Evolutionary conservation across 2,888 invertebrate species (phyloP).

Genomic region (Nomada hirtipes): DNA sequence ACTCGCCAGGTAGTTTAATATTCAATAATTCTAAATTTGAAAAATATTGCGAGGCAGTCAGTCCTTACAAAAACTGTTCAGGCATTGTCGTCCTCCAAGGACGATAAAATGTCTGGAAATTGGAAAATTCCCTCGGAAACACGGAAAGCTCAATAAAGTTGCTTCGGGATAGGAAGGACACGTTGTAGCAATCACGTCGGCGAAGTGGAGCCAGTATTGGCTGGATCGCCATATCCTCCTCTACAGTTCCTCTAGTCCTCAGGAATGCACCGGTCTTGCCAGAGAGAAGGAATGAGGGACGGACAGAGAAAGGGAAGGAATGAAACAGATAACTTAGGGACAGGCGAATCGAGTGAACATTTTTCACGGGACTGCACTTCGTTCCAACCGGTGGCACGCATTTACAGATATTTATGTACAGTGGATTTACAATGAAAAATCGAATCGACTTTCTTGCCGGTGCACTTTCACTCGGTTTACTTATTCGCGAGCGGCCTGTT

Average conservation of each 20-base stretch:
- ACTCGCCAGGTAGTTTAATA: no score
- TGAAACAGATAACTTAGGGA: neutral
- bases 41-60: no score
- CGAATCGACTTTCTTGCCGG: constrained; percentile 62
- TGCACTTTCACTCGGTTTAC: constrained; percentile 13
- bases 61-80: no score
- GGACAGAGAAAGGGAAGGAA: neutral
- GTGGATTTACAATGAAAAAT: constrained; percentile 56
- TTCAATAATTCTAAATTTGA: no score
- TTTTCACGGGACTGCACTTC: constrained; percentile 52
- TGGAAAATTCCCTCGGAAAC: neutral
- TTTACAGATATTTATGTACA: constrained; percentile 30
- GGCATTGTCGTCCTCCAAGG: no score
- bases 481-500: constrained; percentile 8
- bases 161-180: constrained; percentile 18
- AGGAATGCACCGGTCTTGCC: constrained; percentile 57
- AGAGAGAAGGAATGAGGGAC: neutral
- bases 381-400: constrained; percentile 61
- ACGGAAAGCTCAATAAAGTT: neutral
- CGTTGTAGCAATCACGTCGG: constrained; percentile 26
- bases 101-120: neutral
- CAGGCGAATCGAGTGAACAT: constrained; percentile 44
- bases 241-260: constrained; percentile 44
- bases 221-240: constrained; percentile 46
- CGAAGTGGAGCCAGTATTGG: constrained; percentile 25